Percentiles rank a stretch among this genome's conserved stretches.
These are phyloP conservation scores for Cheumatopsyche charites DNA, from an alignment of 1,140 invertebrate genomes.

Conservation along the genomic window DNA sequence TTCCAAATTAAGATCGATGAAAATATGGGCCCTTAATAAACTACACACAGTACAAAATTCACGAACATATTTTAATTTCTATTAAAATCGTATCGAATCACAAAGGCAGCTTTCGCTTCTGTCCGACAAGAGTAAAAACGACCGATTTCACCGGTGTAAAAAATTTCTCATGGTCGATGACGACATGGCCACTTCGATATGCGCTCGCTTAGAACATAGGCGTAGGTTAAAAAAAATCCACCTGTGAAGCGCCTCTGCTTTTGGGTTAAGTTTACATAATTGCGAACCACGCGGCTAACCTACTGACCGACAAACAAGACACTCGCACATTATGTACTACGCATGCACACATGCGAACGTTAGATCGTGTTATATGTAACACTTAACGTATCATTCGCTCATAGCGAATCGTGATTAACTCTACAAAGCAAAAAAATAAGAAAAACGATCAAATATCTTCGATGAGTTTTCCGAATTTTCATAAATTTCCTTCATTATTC, in stretches of 20 bases:
- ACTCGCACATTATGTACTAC: background rate
- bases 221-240: slow-evolving; percentile 5
- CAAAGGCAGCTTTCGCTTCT: background rate
- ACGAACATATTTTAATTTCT: no score
- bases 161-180: slow-evolving; percentile 31
- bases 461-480: no score
- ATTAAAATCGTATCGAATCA: no score
- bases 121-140: background rate
- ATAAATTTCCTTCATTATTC: no score
- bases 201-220: background rate
- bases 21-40: no score
- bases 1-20: no score
- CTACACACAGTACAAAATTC: no score
- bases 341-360: background rate
- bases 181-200: slow-evolving; percentile 19
- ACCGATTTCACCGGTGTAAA: slow-evolving; percentile 19
- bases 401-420: no score
- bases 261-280: slow-evolving; percentile 38
- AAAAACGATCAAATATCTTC: no score
- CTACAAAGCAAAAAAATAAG: no score
- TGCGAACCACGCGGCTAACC: slow-evolving; percentile 23
- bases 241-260: slow-evolving; percentile 18
- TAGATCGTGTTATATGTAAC: no score
- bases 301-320: slow-evolving; percentile 36
- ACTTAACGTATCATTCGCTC: no score